Base-by-base conservation (phyloP, 2,113 vertebrate genomes). In the Hiodon alosoides region DNA sequence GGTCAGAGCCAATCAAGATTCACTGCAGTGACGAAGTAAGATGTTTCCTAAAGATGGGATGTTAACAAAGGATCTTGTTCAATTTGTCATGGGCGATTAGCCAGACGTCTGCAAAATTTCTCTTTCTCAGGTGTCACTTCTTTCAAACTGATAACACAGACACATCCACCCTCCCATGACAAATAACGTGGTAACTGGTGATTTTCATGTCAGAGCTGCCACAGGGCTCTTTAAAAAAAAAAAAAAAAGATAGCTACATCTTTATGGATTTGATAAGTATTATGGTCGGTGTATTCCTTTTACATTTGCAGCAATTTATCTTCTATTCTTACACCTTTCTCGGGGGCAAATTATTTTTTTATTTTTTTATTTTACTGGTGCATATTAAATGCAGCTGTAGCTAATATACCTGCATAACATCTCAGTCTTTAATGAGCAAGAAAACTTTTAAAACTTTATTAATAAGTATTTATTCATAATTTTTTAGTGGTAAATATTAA, bases 71-170 rank as follows among this genome's bases (percentile, higher is more conserved):
- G 65, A 58, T 69, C 67, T 75, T 61, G 31, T 55, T 14, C 72
- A 60, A 47, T 75, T 75, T 60, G 7, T 59, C 53, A 59, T 68
- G 54, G 8, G 4, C 65, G 61, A 75, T 68, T 65, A 55, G 16
- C 47, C 53, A 75, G 47, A n/a, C n/a, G 50, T 66, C 47, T 59
- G 54, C 65, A 60, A 68, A 2, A 46, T 60, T 50, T 14, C 53
- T 46, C 47, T 74, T 55, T 31, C n/a, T 4, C 31, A n/a, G 47
- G 51, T 54, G 17, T 55, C 3, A 50, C 4, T 16, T 61, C 47
- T 61, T 51, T 72, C 3, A 47, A 62, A n/a, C 61, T 62, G 3
- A 14, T 51, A 59, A n/a, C 46, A n/a, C 16, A 8, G 47, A 16
- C 47, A 10, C 48, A 9, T 61, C 51, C 11, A 17, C 17, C 48